Evolutionary conservation across 2,888 invertebrate genomes (phyloP), one percentile per base, ranked within the genome.

Genomic region (Epistrophe eligans): DNA sequence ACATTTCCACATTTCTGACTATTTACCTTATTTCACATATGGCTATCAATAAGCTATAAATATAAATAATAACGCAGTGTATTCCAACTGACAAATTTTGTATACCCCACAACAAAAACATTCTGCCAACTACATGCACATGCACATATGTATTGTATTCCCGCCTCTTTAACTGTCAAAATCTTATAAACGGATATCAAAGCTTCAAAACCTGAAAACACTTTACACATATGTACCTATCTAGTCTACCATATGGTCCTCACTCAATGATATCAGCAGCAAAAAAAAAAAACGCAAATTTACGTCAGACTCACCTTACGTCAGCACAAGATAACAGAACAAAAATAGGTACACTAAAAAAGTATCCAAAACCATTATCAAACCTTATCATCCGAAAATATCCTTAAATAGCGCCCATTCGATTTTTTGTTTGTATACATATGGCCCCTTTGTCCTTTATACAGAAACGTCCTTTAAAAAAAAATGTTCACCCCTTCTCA

Each of bases 221-320:
- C 7, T 67, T 40, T 32, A 45, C 52, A 52, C 11, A 50, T n/a
- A n/a, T n/a, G n/a, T 4, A 24, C 3, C 2, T 24, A 24, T 3
- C 24, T 24, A 24, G 15, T n/a, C 13, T 40, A 1, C 67, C 43
- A 64, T 50, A 72, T 48, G 35, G 32, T 70, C 62, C 48, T 66
- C 57, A 32, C 58, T 35, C 55, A 28, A 60, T 60, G 24, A 43
- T 48, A 1, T 52, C 58, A 50, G 58, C 52, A 73, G 40, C 28
- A 70, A 70, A 24, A 24, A 24, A 24, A 24, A 24, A 17, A 13
- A 8, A 48, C 17, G 58, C 45, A 79, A 83, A 40, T 55, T 32
- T 79, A 79, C 83, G 80, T 80, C 84, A 80, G 17, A 66, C 43
- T 50, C 24, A 55, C 17, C n/a, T 76, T 60, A 80, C 80, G 80